Percentiles rank a stretch among this genome's conserved stretches.
phyloP scores from a whole-genome alignment of 1,140 invertebrate species.

The Drosophila erecta region DNA sequence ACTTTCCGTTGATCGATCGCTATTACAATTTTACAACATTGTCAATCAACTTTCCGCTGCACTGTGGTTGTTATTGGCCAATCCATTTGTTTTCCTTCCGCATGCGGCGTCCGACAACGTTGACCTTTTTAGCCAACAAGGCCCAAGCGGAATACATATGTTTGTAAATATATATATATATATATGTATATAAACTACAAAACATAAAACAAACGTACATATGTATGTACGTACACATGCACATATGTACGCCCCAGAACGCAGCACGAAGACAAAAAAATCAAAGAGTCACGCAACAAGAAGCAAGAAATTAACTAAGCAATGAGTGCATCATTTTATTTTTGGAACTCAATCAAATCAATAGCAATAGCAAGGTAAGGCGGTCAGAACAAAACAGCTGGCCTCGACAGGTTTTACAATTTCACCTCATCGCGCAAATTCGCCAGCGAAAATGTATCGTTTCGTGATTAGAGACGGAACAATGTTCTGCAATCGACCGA shows the following conservation, averaged over 20 bases:
- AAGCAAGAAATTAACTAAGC: constrained; percentile 38
- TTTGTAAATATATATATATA: neutral
- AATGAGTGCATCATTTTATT: constrained; percentile 75
- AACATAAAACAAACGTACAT: neutral
- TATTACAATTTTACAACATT: constrained; percentile 39
- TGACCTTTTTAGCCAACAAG: constrained; percentile 58
- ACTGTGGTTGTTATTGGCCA: constrained; percentile 20
- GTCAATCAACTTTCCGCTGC: constrained; percentile 63
- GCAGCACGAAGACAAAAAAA: constrained; percentile 33
- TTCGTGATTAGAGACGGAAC: neutral
- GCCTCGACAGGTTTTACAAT: constrained; percentile 17
- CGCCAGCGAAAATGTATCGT: constrained; percentile 15
- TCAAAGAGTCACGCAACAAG: constrained; percentile 70
- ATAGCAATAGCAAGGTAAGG: constrained; percentile 46
- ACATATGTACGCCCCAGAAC: constrained; percentile 5
- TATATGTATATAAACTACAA: neutral
- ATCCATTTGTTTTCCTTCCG: constrained; percentile 65
- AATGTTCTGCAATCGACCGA: neutral
- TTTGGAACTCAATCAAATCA: constrained; percentile 78
- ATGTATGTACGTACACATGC: neutral
- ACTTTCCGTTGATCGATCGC: constrained; percentile 39
- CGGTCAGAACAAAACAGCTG: constrained; percentile 17
- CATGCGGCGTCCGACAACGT: constrained; percentile 36
- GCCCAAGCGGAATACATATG: constrained; percentile 7
- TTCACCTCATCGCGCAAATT: constrained; percentile 4